phyloP scores from a whole-genome alignment of 1,140 invertebrate genomes.

The Drosophila leontia region DNA sequence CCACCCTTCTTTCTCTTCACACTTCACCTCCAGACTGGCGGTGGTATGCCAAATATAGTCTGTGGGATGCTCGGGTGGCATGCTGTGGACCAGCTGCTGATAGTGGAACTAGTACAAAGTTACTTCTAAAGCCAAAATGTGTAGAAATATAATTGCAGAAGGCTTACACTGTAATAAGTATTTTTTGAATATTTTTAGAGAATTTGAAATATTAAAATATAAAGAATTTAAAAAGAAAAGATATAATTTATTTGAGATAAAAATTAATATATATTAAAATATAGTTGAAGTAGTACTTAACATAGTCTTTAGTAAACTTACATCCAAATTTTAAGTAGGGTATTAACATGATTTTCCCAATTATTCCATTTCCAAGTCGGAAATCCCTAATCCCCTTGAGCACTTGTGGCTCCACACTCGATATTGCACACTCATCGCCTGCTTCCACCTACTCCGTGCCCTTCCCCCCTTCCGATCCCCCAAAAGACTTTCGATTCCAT shows the following conservation, averaged over 20 bases:
- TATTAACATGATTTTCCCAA: background rate
- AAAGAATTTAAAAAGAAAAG: no score
- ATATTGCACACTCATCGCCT: conserved; percentile 39
- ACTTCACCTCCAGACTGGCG: conserved; percentile 13
- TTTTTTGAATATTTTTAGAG: background rate
- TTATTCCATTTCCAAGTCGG: background rate
- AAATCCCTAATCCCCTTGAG: background rate
- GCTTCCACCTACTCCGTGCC: conserved; percentile 1
- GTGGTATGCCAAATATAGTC: conserved; percentile 33
- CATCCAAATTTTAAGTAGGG: background rate
- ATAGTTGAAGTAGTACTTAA: background rate
- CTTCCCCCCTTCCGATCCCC: background rate
- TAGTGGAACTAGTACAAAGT: conserved; percentile 56
- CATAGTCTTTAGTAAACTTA: background rate
- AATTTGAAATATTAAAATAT: background rate
- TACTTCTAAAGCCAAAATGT: background rate
- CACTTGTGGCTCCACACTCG: background rate
- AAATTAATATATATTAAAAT: background rate
- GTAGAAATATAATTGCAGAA: background rate
- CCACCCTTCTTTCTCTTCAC: background rate
- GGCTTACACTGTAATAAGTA: background rate
- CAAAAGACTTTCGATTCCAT: conserved; percentile 26
- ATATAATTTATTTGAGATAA: background rate
- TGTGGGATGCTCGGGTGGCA: background rate
- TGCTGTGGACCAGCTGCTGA: conserved; percentile 42